A percentile compares a stretch with the other conserved stretches of the same genome.
Conservation (phyloP, 2,888 invertebrate species). For the Micropterix aruncella region DNA sequence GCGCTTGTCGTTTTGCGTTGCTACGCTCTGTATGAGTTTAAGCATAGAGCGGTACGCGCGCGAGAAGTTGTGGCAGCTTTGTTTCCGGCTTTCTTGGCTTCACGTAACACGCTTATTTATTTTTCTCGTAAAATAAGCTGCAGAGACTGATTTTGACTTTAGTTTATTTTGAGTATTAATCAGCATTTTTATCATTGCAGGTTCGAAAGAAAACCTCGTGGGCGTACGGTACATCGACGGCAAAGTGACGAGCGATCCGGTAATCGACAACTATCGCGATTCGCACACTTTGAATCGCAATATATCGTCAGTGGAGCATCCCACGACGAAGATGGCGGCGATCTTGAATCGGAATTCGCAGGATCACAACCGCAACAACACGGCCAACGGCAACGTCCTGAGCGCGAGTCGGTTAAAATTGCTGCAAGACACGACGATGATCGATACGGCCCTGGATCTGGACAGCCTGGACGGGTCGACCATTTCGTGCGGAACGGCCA, state of each 20-base stretch:
- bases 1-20: too few species aligned
- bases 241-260: conserved; percentile 20
- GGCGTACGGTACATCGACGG: conserved; percentile 10
- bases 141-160: background rate
- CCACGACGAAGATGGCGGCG: conserved; percentile 9
- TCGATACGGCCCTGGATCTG: conserved; percentile 77
- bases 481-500: background rate
- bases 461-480: conserved; percentile 54
- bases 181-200: conserved; percentile 3
- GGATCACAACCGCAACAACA: conserved; percentile 18
- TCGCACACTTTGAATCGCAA: conserved; percentile 15
- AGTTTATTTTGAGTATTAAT: background rate
- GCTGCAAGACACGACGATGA: conserved; percentile 81
- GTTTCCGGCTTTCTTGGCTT: too few species aligned
- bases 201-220: conserved; percentile 11
- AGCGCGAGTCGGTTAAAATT: conserved; percentile 63
- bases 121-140: too few species aligned
- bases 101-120: too few species aligned
- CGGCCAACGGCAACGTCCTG: conserved; percentile 24
- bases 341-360: conserved; percentile 6
- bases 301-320: conserved; percentile 14
- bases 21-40: too few species aligned
- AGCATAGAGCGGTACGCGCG: too few species aligned
- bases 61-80: too few species aligned
- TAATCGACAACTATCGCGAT: conserved; percentile 14